Evolutionary conservation across 2,797 vertebrate species (phyloP).

Genomic region (Neostethus bicornis): DNA sequence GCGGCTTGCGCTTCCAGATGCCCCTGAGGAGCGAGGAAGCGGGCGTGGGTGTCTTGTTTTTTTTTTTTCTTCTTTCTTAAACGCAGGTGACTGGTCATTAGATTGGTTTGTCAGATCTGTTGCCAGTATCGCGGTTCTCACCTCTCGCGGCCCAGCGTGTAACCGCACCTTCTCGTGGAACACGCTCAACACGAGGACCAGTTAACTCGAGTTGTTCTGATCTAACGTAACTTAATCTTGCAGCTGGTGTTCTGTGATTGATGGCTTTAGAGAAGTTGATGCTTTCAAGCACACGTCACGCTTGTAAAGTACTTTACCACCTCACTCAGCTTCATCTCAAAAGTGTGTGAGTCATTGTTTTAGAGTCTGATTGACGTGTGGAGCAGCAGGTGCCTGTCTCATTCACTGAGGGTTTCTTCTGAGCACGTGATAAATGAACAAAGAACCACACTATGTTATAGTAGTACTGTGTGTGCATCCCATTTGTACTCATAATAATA

Average conservation of each 20-base stretch:
- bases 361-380: slow-evolving; percentile 64
- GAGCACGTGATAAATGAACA: slow-evolving; percentile 14
- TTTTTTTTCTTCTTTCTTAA: slow-evolving; percentile 56
- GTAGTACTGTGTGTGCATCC: not conserved
- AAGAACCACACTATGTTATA: slow-evolving; percentile 6
- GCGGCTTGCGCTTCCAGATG: slow-evolving; percentile 77
- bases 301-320: slow-evolving; percentile 70
- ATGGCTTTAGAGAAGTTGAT: slow-evolving; percentile 60
- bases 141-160: slow-evolving; percentile 55
- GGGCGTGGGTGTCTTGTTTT: slow-evolving; percentile 69
- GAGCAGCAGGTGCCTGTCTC: slow-evolving; percentile 65
- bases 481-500: not conserved
- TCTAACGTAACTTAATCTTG: slow-evolving; percentile 55
- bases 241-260: slow-evolving; percentile 68
- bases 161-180: slow-evolving; percentile 59
- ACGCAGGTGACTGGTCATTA: slow-evolving; percentile 78
- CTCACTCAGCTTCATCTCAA: slow-evolving; percentile 57
- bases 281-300: slow-evolving; percentile 70
- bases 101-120: slow-evolving; percentile 67
- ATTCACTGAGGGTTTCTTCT: slow-evolving; percentile 23
- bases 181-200: slow-evolving; percentile 46
- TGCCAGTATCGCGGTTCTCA: slow-evolving; percentile 72
- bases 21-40: slow-evolving; percentile 77
- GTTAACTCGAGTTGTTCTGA: slow-evolving; percentile 40
- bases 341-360: slow-evolving; percentile 68